Evolutionary conservation across 2,888 invertebrate species (phyloP), one percentile per base, ranked within the genome.

Genomic region (Sarcophaga variegata): DNA sequence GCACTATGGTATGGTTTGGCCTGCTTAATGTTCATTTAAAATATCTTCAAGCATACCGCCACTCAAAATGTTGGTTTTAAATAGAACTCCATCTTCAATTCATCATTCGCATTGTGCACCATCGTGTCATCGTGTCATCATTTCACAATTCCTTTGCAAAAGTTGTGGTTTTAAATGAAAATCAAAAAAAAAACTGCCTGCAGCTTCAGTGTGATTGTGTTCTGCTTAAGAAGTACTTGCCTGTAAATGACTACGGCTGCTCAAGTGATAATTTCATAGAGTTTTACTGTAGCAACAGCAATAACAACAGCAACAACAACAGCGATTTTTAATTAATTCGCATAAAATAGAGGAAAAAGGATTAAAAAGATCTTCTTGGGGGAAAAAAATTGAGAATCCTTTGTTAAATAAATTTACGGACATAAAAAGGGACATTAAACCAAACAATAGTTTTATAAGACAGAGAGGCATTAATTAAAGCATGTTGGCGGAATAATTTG

Each of bases 161-260:
- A 75, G 81, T 81, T 87, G 81, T 69, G 84, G 81, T 79, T 87
- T 87, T 79, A 76, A 76, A 84, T 84, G 71, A 87, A 84, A 84
- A 79, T 84, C 79, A 84, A 76, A 82, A 79, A 81, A 79, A 79
- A 84, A 49, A 87, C 79, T 84, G 80, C 80, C 84, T 67, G 62
- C 6, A 84, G 80, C 71, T 66, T 71, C 84, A 76, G 49, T 70
- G 62, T 64, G 76, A 71, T 66, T 81, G 69, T 63, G 70, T 64
- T 71, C 76, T 81, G 66, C 70, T 84, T 84, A 79, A 84, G 59
- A 76, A 76, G 75, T 84, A 80, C 59, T 75, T 47, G 59, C 71
- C 62, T 66, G 49, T 66, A 76, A 84, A 80, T 76, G 70, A 75
- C 47, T 80, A 80, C 62, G 76, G 76, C 84, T 81, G 75, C 71